Evolutionary conservation across 2,113 vertebrate genomes (phyloP).

Genomic region (Polypterus bichir): DNA sequence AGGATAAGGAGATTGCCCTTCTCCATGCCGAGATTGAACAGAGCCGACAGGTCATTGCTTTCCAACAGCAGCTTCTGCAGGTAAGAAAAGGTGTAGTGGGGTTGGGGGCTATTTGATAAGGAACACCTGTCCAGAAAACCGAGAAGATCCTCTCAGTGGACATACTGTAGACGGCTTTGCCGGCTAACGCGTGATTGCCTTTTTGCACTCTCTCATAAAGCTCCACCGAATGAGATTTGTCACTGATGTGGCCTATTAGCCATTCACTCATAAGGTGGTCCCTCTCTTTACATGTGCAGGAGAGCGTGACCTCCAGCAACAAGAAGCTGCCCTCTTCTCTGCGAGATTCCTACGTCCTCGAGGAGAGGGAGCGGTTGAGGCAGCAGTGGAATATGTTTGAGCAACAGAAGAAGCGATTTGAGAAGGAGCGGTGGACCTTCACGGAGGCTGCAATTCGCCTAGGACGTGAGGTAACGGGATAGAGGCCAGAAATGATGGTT

Average conservation of each 20-base stretch:
- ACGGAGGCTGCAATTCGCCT: slow-evolving; percentile 59
- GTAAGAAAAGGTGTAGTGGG: slow-evolving; percentile 20
- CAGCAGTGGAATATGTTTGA: slow-evolving; percentile 32
- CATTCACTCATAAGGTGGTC: not conserved
- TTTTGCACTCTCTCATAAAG: not conserved
- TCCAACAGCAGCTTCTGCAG: slow-evolving; percentile 52
- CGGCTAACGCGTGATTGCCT: not conserved
- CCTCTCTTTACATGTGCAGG: slow-evolving; percentile 23
- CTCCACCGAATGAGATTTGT: not conserved
- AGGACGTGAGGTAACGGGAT: slow-evolving; percentile 45
- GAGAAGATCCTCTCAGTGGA: not conserved
- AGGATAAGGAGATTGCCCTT: slow-evolving; percentile 50
- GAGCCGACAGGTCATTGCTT: slow-evolving; percentile 42
- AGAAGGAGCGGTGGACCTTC: slow-evolving; percentile 51
- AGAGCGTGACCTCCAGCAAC: slow-evolving; percentile 20
- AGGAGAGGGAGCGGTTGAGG: slow-evolving; percentile 55
- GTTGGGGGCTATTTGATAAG: not conserved
- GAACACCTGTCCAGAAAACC: not conserved
- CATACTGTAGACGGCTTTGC: too few species aligned
- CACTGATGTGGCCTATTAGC: too few species aligned
- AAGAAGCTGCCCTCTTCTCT: slow-evolving; percentile 28
- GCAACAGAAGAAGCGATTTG: slow-evolving; percentile 44
- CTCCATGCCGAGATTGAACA: slow-evolving; percentile 43
- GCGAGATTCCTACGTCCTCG: slow-evolving; percentile 47
- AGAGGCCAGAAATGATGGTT: not conserved